Base-by-base conservation (phyloP, 1,140 invertebrate species). In the Dreissena rostriformis region DNA sequence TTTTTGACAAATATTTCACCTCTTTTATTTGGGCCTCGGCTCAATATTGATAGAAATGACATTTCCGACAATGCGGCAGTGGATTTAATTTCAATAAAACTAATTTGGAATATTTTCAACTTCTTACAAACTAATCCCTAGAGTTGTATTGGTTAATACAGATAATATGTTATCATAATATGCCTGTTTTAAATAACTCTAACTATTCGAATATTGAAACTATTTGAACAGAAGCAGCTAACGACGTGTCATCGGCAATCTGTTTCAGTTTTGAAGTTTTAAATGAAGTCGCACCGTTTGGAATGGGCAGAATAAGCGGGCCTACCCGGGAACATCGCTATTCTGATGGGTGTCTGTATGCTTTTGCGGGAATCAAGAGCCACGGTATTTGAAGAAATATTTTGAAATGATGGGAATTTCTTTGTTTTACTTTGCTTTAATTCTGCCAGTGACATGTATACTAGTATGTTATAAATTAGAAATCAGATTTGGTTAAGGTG, bases 71-170 rank as follows among this genome's bases (percentile, higher is more conserved):
- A 75, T 82, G 66, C 29, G 63, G 52, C 71, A 75, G 24, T 63
- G 80, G 80, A 82, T 82, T 82, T 82, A 75, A 67, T 82, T 82
- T 82, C 80, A 82, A 75, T 82, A 82, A 65, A 75, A 55, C 80
- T 68, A 73, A 63, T 65, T 51, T 29, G 6, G 24, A 63, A 51
- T 73, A 65, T 81, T 70, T 81, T 51, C 73, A 57, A 57, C 55
- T 12, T 26, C 73, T 81, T 73, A 19, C 15, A 70, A 53, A 70
- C 77, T 68, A 70, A 70, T 24, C 53, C 70, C 51, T 70, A n/a
- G 65, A 79, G 68, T 71, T 24, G 8, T 28, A 53, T 68, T 57
- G 28, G 65, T 70, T 79, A 57, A 66, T 26, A 26, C 17, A 22
- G 65, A 79, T 79, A 79, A 79, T 70, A 79, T 29, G 67, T 79